Conservation (phyloP, 2,113 vertebrate genomes). For the Bungarus multicinctus region DNA sequence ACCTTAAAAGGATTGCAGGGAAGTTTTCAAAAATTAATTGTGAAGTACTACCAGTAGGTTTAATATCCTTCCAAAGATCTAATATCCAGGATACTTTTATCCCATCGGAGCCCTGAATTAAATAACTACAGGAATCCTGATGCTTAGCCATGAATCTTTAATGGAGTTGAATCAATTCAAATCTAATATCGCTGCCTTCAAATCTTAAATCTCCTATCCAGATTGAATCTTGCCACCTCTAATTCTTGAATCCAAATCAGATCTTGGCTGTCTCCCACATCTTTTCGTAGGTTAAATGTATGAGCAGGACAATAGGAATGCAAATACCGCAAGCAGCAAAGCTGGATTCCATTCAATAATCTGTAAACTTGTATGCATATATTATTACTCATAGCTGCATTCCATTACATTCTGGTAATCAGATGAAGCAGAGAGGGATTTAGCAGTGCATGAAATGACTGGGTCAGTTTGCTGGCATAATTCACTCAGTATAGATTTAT, state of each 20-base stretch:
- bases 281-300: neutral
- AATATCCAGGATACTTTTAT: neutral
- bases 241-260: neutral
- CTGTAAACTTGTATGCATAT: neutral
- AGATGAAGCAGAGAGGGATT: neutral
- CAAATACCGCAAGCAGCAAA: neutral
- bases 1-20: neutral
- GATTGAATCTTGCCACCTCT: neutral
- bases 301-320: neutral
- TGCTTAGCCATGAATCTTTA: neutral
- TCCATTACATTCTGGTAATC: slow-evolving; percentile 15
- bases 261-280: neutral
- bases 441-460: slow-evolving; percentile 33
- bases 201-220: neutral
- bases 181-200: neutral
- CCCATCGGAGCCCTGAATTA: neutral
- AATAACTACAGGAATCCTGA: neutral
- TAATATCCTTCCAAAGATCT: neutral
- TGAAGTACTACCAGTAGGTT: neutral
- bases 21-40: neutral
- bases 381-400: slow-evolving; percentile 21
- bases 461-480: slow-evolving; percentile 1
- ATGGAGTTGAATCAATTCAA: neutral
- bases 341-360: neutral
- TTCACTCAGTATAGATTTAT: slow-evolving; percentile 11